Evolutionary conservation across 2,113 vertebrate species (phyloP).

Genomic region (Anarhynchus alexandrinus): DNA sequence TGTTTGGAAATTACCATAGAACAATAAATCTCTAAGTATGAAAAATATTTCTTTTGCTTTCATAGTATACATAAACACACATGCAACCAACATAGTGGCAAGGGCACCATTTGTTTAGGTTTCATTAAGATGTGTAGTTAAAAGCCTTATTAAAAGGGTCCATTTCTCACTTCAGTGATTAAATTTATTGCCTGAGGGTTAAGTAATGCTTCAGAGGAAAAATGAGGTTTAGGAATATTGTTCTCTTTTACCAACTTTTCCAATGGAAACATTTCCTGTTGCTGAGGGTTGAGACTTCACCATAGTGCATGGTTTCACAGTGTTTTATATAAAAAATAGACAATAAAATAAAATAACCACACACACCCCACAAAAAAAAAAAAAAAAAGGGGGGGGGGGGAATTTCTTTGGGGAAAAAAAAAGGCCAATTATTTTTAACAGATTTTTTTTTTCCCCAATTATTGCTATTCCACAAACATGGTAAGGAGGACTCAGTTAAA

Average conservation of each 20-base stretch:
- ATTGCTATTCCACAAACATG: not conserved
- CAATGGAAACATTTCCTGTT: not conserved
- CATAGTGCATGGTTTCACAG: not conserved
- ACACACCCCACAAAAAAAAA: not conserved
- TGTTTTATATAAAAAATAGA: not conserved
- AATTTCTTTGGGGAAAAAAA: not conserved
- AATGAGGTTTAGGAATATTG: conserved; percentile 1
- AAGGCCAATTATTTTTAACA: not conserved
- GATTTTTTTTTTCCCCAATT: not conserved
- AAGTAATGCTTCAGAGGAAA: conserved; percentile 26
- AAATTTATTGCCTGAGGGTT: conserved; percentile 10
- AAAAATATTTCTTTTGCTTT: conserved; percentile 27
- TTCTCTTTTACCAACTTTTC: not conserved
- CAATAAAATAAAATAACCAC: not conserved
- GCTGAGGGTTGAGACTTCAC: not conserved
- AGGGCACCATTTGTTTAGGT: not conserved
- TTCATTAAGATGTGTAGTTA: conserved; percentile 46
- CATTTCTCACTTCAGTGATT: conserved; percentile 29
- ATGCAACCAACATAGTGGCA: not conserved
- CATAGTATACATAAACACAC: conserved; percentile 1
- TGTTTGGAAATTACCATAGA: conserved; percentile 4
- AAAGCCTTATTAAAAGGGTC: conserved; percentile 38
- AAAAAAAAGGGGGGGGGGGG: too few relatives aligned
- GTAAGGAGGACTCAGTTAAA: not conserved
- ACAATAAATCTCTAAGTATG: conserved; percentile 15